A percentile compares a stretch with the other conserved stretches of the same genome.
phyloP scores from a whole-genome alignment of 2,888 invertebrate genomes.

The Osmoderma eremita region DNA sequence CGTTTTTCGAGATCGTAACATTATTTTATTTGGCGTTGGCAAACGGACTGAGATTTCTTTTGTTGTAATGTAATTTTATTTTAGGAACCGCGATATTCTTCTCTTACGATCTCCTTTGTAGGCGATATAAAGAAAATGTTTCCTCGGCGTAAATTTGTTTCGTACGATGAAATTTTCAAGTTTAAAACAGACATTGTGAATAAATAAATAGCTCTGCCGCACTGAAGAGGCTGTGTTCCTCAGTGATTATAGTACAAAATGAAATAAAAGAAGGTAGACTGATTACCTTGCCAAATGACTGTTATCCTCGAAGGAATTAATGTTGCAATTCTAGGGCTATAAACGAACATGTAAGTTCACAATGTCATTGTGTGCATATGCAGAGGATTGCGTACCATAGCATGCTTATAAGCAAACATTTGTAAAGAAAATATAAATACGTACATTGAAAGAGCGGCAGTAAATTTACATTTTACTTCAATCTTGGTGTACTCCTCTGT shows the following conservation, averaged over 20 bases:
- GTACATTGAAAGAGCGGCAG: too few relatives aligned
- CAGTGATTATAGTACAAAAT: not conserved
- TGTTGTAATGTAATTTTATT: slow-evolving; percentile 20
- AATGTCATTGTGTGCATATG: too few relatives aligned
- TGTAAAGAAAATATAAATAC: too few relatives aligned
- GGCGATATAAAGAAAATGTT: not conserved
- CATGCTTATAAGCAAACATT: too few relatives aligned
- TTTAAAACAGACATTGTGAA: not conserved
- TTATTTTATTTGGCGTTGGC: slow-evolving; percentile 6
- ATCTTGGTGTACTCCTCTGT: too few relatives aligned
- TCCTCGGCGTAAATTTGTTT: not conserved
- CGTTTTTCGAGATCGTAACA: not conserved
- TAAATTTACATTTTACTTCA: too few relatives aligned
- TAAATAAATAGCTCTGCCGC: not conserved
- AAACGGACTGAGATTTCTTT: slow-evolving; percentile 5
- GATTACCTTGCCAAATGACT: too few relatives aligned
- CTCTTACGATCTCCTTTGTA: not conserved
- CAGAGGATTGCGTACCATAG: too few relatives aligned
- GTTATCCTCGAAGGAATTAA: too few relatives aligned
- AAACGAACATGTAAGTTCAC: too few relatives aligned
- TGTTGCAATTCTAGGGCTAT: too few relatives aligned
- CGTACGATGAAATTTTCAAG: not conserved
- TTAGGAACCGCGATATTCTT: slow-evolving; percentile 4
- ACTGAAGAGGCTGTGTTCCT: not conserved
- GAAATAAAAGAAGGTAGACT: not conserved